Base-by-base conservation (phyloP, 2,797 vertebrate species). In the Perodicticus potto region DNA sequence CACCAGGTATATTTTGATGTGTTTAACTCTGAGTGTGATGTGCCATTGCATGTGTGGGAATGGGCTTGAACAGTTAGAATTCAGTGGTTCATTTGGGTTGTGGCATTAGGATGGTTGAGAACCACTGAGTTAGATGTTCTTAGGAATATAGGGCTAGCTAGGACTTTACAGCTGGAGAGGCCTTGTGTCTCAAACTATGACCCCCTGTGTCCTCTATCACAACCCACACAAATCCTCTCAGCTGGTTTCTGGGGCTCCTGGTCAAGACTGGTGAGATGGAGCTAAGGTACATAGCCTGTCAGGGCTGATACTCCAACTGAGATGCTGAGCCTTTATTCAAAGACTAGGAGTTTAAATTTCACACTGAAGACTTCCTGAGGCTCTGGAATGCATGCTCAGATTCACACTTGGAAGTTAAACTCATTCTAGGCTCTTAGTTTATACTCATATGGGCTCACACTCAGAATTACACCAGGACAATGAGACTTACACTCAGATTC, bases 291-390 rank as follows among this genome's bases (percentile, higher is more conserved):
- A 84, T 61, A 43, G 23, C 85, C 57, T 45, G 43, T 70, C 77
- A 77, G 84, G 27, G 16, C 49, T 89, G 67, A 95, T 80, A 69
- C 32, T 86, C 67, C 37, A 7, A 0, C n/a, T 86, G 91, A 76
- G 74, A 93, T 57, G 40, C 63, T 61, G 70, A 84, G 84, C 40
- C 80, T 69, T 8, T 89, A 63, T 29, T 45, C 53, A 85, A 76
- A 93, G 27, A 91, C 32, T 69, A 72, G n/a, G 53, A 93, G 73
- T 96, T 96, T 92, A 37, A 92, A 93, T 49, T 86, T 96, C 59
- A 95, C 40, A 89, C 63, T 82, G 27, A 73, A 86, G 86, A 73
- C 40, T 92, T 90, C 82, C 45, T 61, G 57, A 80, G 55, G 65
- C 57, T 91, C 86, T 96, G 93, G 85, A 86, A 94, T 93, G 91